phyloP scores from a whole-genome alignment of 1,140 invertebrate genomes.

The Drosophila nannoptera region DNA sequence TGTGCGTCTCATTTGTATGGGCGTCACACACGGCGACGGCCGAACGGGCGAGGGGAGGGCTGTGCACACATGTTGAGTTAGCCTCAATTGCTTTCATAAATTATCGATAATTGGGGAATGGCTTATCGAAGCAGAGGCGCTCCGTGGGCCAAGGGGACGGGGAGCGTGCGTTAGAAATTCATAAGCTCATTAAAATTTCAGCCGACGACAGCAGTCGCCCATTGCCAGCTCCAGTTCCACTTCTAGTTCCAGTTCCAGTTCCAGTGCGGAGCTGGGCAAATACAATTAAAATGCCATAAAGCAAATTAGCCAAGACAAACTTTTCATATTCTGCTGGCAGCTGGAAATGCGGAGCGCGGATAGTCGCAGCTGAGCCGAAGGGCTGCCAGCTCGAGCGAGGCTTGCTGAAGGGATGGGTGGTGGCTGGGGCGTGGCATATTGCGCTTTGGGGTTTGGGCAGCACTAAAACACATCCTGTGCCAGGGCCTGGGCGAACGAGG shows the following conservation, averaged over 20 bases:
- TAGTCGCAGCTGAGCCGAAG: not conserved
- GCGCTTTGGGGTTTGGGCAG: conserved; percentile 37
- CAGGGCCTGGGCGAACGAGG: not conserved
- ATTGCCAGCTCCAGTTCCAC: conserved; percentile 4
- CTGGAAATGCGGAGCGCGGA: conserved; percentile 63
- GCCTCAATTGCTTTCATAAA: conserved; percentile 70
- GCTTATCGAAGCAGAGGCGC: conserved; percentile 6
- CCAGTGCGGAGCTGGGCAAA: conserved; percentile 50
- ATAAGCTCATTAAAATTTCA: conserved; percentile 77
- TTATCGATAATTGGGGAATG: conserved; percentile 71
- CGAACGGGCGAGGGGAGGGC: conserved; percentile 5
- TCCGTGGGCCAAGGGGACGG: conserved; percentile 31
- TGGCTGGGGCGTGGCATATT: conserved; percentile 3
- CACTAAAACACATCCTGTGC: conserved; percentile 74
- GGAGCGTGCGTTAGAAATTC: conserved; percentile 57
- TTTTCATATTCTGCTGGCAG: conserved; percentile 68
- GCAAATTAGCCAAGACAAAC: conserved; percentile 76
- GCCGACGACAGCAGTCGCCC: conserved; percentile 48
- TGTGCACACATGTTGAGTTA: conserved; percentile 42
- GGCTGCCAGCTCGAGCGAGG: not conserved
- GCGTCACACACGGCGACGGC: conserved; percentile 22
- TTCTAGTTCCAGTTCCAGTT: conserved; percentile 5
- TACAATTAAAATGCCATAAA: conserved; percentile 78
- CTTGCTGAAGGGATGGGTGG: not conserved
- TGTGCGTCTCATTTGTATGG: conserved; percentile 57